Evolutionary conservation across 2,113 vertebrate genomes (phyloP).

Genomic region (western clawed frog (Xenopus tropicalis)): DNA sequence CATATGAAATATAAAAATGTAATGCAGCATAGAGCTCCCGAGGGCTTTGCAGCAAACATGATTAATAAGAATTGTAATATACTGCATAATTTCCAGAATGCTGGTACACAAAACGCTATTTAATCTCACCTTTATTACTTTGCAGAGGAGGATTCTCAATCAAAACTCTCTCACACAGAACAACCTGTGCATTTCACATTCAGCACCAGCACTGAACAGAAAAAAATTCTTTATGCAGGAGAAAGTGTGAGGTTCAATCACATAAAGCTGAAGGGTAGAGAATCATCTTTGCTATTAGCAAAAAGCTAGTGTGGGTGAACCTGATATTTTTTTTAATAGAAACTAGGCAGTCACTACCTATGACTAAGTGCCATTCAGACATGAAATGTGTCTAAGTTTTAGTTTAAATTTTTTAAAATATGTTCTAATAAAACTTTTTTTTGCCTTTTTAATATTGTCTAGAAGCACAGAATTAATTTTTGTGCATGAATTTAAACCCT

Average conservation of each 20-base stretch:
- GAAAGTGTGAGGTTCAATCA: not conserved
- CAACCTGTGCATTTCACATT: not conserved
- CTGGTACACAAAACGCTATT: not conserved
- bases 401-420: no score
- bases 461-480: no score
- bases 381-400: no score
- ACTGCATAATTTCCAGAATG: slow-evolving; percentile 30
- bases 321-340: no score
- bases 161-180: slow-evolving; percentile 19
- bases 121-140: slow-evolving; percentile 17
- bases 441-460: no score
- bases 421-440: no score
- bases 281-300: no score
- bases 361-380: no score
- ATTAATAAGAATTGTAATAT: slow-evolving; percentile 40
- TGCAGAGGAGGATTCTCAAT: slow-evolving; percentile 25
- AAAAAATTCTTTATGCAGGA: not conserved
- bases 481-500: no score
- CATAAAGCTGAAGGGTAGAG: not conserved
- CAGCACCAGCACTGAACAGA: not conserved
- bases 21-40: slow-evolving; percentile 8
- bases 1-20: not conserved
- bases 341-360: no score
- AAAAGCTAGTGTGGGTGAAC: no score
- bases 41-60: slow-evolving; percentile 14